Conservation (phyloP, 2,113 vertebrate species). For the Notothenia coriiceps region DNA sequence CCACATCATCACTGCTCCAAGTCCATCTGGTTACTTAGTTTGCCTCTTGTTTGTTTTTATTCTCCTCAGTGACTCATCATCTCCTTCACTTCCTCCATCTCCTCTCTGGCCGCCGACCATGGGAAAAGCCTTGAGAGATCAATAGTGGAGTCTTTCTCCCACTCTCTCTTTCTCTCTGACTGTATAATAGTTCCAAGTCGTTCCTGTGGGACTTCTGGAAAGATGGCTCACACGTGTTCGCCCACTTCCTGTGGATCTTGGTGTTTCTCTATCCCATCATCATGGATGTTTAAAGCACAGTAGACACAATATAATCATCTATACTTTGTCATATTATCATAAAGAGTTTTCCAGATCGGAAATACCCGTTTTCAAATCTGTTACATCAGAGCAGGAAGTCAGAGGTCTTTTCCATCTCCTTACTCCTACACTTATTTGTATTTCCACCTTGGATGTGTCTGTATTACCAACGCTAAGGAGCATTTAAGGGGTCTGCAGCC, state of each 20-base stretch:
- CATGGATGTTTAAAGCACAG: slow-evolving; percentile 24
- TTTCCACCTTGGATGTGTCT: slow-evolving; percentile 39
- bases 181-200: slow-evolving; percentile 50
- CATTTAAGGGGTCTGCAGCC: slow-evolving; percentile 8
- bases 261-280: slow-evolving; percentile 32
- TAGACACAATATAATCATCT: slow-evolving; percentile 3
- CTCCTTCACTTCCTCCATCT: slow-evolving; percentile 70
- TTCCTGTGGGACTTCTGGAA: slow-evolving; percentile 68
- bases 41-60: slow-evolving; percentile 71
- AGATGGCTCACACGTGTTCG: slow-evolving; percentile 51
- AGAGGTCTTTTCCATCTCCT: slow-evolving; percentile 59
- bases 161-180: slow-evolving; percentile 48
- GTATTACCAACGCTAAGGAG: slow-evolving; percentile 12
- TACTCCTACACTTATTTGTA: slow-evolving; percentile 48
- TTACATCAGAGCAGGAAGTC: slow-evolving; percentile 67
- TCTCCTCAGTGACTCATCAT: slow-evolving; percentile 72
- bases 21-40: slow-evolving; percentile 74
- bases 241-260: slow-evolving; percentile 68
- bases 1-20: slow-evolving; percentile 38
- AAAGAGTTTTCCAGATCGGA: slow-evolving; percentile 46
- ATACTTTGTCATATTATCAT: slow-evolving; percentile 16
- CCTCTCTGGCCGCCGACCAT: slow-evolving; percentile 64
- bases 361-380: slow-evolving; percentile 51
- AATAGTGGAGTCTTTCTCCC: slow-evolving; percentile 68
- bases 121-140: slow-evolving; percentile 78